These are phyloP conservation scores for Lepidochitona cinerea DNA, from an alignment of 2,888 invertebrate species.

Conservation along the genomic window DNA sequence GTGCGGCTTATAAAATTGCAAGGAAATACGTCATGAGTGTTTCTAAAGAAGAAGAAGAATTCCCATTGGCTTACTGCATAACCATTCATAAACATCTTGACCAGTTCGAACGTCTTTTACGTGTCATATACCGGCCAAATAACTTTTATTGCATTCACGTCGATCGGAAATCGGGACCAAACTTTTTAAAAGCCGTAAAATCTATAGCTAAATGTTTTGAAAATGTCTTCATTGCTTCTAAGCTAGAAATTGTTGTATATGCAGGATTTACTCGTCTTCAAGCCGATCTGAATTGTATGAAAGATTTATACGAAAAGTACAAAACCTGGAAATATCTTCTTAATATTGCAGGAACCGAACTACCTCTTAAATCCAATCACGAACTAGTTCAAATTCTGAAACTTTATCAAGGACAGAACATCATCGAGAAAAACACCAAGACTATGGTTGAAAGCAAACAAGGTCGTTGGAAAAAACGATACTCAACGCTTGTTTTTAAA, in stretches of 20 bases:
- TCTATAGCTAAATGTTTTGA: conserved; percentile 50
- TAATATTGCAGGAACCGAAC: conserved; percentile 55
- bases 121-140: conserved; percentile 62
- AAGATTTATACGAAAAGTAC: conserved; percentile 34
- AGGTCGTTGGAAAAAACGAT: neutral
- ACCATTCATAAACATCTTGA: conserved; percentile 54
- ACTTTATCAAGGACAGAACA: conserved; percentile 50
- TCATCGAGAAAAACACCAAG: neutral
- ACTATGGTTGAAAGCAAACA: too few relatives aligned
- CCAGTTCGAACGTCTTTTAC: conserved; percentile 60
- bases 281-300: conserved; percentile 56
- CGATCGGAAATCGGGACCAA: conserved; percentile 45
- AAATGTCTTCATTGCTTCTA: conserved; percentile 63
- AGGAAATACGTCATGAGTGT: neutral
- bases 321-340: conserved; percentile 57
- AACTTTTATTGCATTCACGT: conserved; percentile 68
- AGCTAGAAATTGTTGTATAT: conserved; percentile 47
- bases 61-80: conserved; percentile 63
- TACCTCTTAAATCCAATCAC: conserved; percentile 57
- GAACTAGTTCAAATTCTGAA: conserved; percentile 57
- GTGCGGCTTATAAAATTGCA: neutral
- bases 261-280: conserved; percentile 46
- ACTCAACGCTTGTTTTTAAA: neutral
- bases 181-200: conserved; percentile 38
- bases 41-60: conserved; percentile 39